Evolutionary conservation across 23 tunicate species (phyloP), one percentile per base, ranked within the genome.

Genomic region (Trididemnum nubilum): DNA sequence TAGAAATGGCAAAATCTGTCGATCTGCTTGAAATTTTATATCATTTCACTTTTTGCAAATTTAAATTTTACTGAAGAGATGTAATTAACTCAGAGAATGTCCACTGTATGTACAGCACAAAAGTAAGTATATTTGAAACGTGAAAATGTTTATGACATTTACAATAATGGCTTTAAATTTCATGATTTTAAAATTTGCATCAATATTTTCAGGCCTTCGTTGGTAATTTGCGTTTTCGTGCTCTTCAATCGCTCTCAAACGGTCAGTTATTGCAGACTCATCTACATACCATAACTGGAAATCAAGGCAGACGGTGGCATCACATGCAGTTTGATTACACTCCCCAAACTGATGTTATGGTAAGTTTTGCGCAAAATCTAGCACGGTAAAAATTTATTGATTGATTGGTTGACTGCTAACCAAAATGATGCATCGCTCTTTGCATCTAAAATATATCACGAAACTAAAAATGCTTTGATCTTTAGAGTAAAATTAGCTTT

Each of bases 241-340:
- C 87, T 22, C 82, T 89, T 9, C 98, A 93, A 75, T 65, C 52
- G 65, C 36, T 80, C 72, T 29, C 39, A 15, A 69, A 71, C 77
- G 83, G 86, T 27, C 81, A 77, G 33, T 49, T 29, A 4, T 2
- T 51, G 0, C 0, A 65, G 19, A 36, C 83, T 19, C 34, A 71
- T 40, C 4, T 93, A 36, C 61, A 74, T 36, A 76, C 33, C 34
- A 5, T 79, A 35, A 34, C 37, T 1, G 89, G 98, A 12, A 57
- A 80, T 34, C 86, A 85, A 60, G 93, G 98, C 0, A 37, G 52
- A 0, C 21, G 73, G 23, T 93, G 98, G 98, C 44, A 84, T 0
- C 37, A 70, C 37, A 2, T 79, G 35, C 34, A 84, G 66, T 84
- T 88, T 30, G 52, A 83, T 51, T 93, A 64, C 82, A 87, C 33